Evolutionary conservation across 37 sponge, comb jelly and placozoan species (phyloP).

Genomic region (Aphrocallistes beatrix): DNA sequence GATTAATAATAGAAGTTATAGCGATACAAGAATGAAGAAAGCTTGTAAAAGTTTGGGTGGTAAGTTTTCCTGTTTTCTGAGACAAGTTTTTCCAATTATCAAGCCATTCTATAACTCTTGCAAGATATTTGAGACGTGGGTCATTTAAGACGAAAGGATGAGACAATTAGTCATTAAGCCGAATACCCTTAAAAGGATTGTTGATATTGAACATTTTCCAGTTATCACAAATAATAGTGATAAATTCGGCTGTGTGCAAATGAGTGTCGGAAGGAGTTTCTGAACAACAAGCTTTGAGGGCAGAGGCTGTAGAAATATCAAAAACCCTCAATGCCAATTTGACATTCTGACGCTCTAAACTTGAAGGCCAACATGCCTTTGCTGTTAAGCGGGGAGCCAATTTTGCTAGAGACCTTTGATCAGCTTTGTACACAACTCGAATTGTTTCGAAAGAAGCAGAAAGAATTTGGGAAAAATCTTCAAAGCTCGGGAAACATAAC

Average conservation of each 20-base stretch:
- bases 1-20: neutral
- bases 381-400: neutral
- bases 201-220: constrained; percentile 16
- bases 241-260: constrained; percentile 11
- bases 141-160: constrained; percentile 12
- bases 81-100: neutral
- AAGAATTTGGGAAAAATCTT: neutral
- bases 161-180: neutral
- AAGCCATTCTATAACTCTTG: constrained; percentile 8
- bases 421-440: neutral
- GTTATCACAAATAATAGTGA: neutral
- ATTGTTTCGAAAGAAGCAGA: neutral
- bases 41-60: constrained; percentile 15
- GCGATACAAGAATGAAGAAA: neutral
- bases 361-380: constrained; percentile 12
- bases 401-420: neutral
- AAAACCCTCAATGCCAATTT: neutral
- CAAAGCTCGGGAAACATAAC: neutral
- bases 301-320: neutral
- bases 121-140: neutral
- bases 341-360: neutral
- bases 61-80: constrained; percentile 4
- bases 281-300: neutral
- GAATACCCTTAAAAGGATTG: constrained; percentile 8
- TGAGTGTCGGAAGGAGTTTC: neutral